phyloP scores from a whole-genome alignment of 53 echinoderm and acorn worm species.

The Antedon mediterranea region DNA sequence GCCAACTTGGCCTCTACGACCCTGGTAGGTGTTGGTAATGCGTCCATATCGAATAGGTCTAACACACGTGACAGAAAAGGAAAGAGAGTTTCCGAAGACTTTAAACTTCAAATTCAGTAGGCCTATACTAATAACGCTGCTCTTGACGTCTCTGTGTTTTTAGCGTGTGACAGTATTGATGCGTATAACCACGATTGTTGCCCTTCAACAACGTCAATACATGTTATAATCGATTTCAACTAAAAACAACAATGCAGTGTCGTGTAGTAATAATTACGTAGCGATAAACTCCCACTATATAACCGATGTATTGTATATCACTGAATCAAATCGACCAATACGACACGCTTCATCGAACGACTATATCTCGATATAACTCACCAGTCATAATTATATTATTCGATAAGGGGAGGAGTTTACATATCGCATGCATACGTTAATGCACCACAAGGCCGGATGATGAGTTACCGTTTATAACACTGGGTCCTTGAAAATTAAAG shows the following conservation, averaged over 20 bases:
- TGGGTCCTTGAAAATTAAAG: no score
- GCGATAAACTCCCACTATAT: not conserved
- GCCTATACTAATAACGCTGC: no score
- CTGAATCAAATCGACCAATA: not conserved
- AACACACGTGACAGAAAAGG: no score
- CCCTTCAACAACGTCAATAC: not conserved
- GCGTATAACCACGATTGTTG: not conserved
- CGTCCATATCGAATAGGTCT: not conserved
- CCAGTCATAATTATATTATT: not conserved
- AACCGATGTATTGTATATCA: not conserved
- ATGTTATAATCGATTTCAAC: not conserved
- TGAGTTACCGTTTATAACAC: not conserved
- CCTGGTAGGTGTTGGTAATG: constrained; percentile 15
- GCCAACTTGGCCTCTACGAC: constrained; percentile 35
- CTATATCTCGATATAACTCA: not conserved
- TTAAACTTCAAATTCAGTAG: no score
- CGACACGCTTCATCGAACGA: not conserved
- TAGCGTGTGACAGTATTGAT: not conserved
- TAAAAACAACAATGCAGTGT: not conserved
- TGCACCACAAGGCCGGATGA: not conserved
- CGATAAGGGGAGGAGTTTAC: not conserved
- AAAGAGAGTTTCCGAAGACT: no score
- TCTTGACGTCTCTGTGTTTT: not conserved
- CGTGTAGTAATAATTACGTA: not conserved
- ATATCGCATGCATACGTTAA: not conserved